Evolutionary conservation across 2,113 vertebrate genomes (phyloP), one percentile per base, ranked within the genome.

Genomic region (Scortum barcoo): DNA sequence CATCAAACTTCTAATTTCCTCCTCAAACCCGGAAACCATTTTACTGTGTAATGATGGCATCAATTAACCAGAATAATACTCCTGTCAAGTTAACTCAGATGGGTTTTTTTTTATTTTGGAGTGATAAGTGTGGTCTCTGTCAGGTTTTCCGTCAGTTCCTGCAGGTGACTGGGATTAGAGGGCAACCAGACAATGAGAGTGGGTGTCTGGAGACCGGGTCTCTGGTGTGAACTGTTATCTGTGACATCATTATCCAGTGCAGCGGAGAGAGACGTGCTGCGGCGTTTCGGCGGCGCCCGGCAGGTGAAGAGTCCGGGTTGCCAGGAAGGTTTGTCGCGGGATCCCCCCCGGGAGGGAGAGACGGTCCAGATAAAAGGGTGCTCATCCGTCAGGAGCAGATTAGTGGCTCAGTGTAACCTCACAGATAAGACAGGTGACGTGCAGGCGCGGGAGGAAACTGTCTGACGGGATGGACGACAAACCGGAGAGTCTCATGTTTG

Each of bases 1-100:
- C 85, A 87, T 91, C 92, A 91, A 94, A 93, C 92, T 92, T 92
- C 89, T 86, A 84, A 93, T 92, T 91, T 91, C 86, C 87, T 90
- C 86, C 82, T 78, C 79, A 58, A 85, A 91, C 87, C 90, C 88
- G 83, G 87, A 91, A 89, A 88, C 81, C 75, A 87, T 92, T 91
- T 86, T 81, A 44, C 84, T 62, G 50, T 88, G 75, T 91, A 88
- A 89, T 87, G 90, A 91, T 88, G 87, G 72, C 90, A 90, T 91
- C 87, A 88, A 80, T 88, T 82, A 87, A 83, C 26, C 80, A 6
- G 76, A 80, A 81, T 86, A 68, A 70, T 89, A 54, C 73, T 70
- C 51, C 72, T 24, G 80, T 88, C 73, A 75, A 69, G 62, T 57
- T 54, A 65, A 71, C 68, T 20, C 38, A n/a, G n/a, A n/a, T 24